phyloP scores from a whole-genome alignment of 2,113 vertebrate species.

The Clarias magur region DNA sequence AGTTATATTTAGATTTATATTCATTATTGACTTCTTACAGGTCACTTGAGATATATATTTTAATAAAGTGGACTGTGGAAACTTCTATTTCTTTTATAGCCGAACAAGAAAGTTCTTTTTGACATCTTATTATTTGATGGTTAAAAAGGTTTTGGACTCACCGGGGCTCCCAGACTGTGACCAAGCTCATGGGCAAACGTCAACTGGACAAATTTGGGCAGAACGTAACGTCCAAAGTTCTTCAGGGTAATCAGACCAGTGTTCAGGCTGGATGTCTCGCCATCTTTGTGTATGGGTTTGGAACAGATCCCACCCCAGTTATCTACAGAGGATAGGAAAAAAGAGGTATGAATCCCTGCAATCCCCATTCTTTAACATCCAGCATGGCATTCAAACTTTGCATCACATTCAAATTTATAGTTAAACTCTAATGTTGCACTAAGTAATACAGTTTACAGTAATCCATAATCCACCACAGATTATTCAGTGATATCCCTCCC shows the following conservation, averaged over 20 bases:
- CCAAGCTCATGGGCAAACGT: slow-evolving; percentile 81
- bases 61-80: not conserved
- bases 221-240: slow-evolving; percentile 75
- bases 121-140: not conserved
- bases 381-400: too few species aligned
- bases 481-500: slow-evolving; percentile 38
- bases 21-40: not conserved
- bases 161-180: slow-evolving; percentile 79
- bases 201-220: slow-evolving; percentile 71
- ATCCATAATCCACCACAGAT: slow-evolving; percentile 36
- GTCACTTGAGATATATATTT: not conserved
- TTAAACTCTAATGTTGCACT: not conserved
- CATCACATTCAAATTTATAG: not conserved
- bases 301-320: slow-evolving; percentile 80
- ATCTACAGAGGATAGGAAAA: slow-evolving; percentile 58
- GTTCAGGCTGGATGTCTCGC: slow-evolving; percentile 63
- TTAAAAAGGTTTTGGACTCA: slow-evolving; percentile 61
- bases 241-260: slow-evolving; percentile 79
- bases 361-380: not conserved
- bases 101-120: not conserved
- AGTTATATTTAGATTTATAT: not conserved
- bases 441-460: not conserved
- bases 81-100: too few species aligned
- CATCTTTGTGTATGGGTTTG: slow-evolving; percentile 43
- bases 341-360: not conserved